Base-by-base conservation (phyloP, 2,888 invertebrate species). In the Saturnia japonica region DNA sequence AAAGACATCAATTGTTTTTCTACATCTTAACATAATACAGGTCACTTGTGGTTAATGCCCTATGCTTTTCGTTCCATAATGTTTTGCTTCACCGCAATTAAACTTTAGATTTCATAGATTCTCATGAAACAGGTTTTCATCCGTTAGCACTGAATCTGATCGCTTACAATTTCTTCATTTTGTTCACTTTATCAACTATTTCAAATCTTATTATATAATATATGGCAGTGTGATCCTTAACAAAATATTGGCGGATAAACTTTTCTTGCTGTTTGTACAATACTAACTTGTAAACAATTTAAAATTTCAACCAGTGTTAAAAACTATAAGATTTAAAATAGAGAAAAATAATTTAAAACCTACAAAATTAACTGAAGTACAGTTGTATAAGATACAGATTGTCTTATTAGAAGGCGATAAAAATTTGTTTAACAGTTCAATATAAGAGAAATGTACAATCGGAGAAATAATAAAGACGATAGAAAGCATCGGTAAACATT, bases 401-500 rank as follows among this genome's bases (percentile, higher is more conserved):
- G 7, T 7, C n/a, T 54, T 22, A 54, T 54, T 54, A 54, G 54
- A 54, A 54, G 54, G 54, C 54, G 54, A 54, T 54, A 54, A 54
- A n/a, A 54, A 54, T 22, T 22, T 54, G 54, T 54, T 54, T 54
- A 54, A 54, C 54, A 54, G 54, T 22, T 22, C 47, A 47, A 47
- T 54, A 22, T 22, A 54, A n/a, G 19, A 54, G 54, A n/a, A 54
- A 22, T 54, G 4, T 54, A 54, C 54, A 54, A 54, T 22, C 54
- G 54, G 6, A 54, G 22, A 22, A 54, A 54, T 54, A 54, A 54
- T 54, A 54, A 54, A 54, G 54, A 11, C 22, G 54, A 9, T 22
- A 54, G 54, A 54, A 54, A 54, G 54, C 54, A 54, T 54, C 54
- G 54, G 54, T 54, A 54, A 54, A 54, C 54, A 54, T 54, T 54